Conservation (phyloP, 2,888 invertebrate genomes). For the Lasioglossum zephyrum region DNA sequence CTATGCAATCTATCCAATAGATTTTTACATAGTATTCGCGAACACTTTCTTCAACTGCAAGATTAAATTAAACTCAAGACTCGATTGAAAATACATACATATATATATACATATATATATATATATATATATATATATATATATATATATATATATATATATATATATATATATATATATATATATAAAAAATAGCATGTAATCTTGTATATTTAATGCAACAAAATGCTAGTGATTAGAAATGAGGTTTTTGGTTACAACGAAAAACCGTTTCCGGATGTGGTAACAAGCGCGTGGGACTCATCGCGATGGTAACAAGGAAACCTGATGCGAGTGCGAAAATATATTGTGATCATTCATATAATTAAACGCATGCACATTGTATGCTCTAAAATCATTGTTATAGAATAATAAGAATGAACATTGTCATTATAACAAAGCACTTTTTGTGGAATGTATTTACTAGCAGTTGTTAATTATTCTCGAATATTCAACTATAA, state of each 20-base stretch:
- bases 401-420: background rate
- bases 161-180: too few relatives aligned
- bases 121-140: too few relatives aligned
- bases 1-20: too few relatives aligned
- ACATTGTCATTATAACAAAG: background rate
- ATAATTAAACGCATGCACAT: background rate
- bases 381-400: background rate
- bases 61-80: background rate
- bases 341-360: background rate
- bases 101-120: too few relatives aligned
- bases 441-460: background rate
- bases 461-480: background rate
- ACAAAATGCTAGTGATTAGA: background rate
- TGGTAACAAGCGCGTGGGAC: conserved; percentile 1
- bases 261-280: background rate
- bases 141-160: too few relatives aligned
- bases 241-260: background rate
- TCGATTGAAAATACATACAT: too few relatives aligned
- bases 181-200: too few relatives aligned
- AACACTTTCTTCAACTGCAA: background rate
- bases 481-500: too few relatives aligned
- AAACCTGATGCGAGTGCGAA: conserved; percentile 32
- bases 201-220: background rate
- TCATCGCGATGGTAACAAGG: conserved; percentile 25
- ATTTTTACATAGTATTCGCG: too few relatives aligned